Conservation (phyloP, 2,888 invertebrate genomes). For the Ormyrus labotus region DNA sequence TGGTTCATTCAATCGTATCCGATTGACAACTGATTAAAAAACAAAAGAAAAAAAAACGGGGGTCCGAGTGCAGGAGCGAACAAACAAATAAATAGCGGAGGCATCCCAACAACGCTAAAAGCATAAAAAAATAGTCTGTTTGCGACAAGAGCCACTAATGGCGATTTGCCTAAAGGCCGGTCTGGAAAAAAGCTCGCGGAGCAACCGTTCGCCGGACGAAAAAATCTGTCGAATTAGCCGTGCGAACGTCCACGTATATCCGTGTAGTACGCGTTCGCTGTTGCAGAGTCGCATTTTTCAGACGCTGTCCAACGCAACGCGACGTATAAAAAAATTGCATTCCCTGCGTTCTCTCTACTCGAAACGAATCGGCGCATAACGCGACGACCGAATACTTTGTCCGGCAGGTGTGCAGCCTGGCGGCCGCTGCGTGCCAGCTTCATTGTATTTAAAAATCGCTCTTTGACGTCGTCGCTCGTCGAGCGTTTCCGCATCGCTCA, state of each 20-base stretch:
- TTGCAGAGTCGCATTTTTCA: slow-evolving; percentile 62
- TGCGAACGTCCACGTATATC: background rate
- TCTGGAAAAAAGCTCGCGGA: background rate
- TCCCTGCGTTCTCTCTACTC: background rate
- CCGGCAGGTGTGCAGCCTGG: background rate
- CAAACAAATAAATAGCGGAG: background rate
- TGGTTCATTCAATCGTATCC: too few species aligned
- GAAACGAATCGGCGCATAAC: slow-evolving; percentile 8
- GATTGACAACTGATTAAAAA: too few species aligned
- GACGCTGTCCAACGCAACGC: slow-evolving; percentile 64
- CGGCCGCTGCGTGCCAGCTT: background rate
- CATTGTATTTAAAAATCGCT: slow-evolving; percentile 41
- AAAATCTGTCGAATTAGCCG: slow-evolving; percentile 3
- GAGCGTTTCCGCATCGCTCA: background rate
- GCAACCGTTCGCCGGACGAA: background rate
- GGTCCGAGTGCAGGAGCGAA: background rate
- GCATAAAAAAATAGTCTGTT: slow-evolving; percentile 30
- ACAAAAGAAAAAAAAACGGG: too few species aligned
- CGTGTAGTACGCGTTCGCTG: slow-evolving; percentile 40
- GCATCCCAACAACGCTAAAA: background rate
- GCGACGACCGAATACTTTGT: slow-evolving; percentile 44
- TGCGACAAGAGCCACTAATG: slow-evolving; percentile 26
- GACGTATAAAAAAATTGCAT: slow-evolving; percentile 38
- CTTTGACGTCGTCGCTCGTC: slow-evolving; percentile 8
- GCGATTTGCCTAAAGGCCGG: background rate